phyloP scores from a whole-genome alignment of 1,140 invertebrate species.

The Periplaneta americana region DNA sequence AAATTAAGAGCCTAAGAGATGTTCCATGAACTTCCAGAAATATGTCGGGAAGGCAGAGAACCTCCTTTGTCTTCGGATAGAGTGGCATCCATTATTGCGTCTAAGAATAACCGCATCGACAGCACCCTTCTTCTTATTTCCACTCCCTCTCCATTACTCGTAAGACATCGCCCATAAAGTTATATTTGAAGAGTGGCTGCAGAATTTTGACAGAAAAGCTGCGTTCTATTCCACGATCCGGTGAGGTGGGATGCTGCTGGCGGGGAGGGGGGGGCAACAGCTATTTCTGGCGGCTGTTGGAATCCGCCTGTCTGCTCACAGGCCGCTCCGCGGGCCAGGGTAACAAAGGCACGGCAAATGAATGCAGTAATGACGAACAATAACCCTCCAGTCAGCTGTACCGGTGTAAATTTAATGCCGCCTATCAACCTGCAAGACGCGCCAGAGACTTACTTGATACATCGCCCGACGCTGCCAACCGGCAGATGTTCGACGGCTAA shows the following conservation, averaged over 20 bases:
- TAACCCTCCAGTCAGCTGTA: not conserved
- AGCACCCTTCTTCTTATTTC: not conserved
- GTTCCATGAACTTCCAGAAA: not conserved
- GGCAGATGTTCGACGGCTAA: too few species aligned
- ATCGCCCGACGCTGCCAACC: too few species aligned
- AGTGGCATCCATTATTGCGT: not conserved
- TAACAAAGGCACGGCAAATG: not conserved
- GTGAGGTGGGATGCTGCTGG: not conserved
- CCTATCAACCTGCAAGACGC: too few species aligned
- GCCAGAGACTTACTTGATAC: too few species aligned
- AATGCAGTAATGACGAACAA: not conserved
- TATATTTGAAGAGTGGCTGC: not conserved
- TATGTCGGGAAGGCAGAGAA: not conserved
- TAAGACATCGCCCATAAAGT: not conserved
- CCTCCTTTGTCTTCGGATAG: not conserved
- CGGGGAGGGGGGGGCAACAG: not conserved
- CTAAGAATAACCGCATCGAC: not conserved
- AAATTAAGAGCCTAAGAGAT: not conserved
- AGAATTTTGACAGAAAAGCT: conserved; percentile 7
- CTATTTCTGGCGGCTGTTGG: not conserved
- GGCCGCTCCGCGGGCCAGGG: not conserved
- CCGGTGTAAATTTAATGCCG: not conserved
- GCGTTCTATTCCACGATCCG: conserved; percentile 2
- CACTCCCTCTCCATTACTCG: not conserved
- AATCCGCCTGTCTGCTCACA: not conserved